phyloP scores from a whole-genome alignment of 2,888 invertebrate species.

The Embidobia sp. region DNA sequence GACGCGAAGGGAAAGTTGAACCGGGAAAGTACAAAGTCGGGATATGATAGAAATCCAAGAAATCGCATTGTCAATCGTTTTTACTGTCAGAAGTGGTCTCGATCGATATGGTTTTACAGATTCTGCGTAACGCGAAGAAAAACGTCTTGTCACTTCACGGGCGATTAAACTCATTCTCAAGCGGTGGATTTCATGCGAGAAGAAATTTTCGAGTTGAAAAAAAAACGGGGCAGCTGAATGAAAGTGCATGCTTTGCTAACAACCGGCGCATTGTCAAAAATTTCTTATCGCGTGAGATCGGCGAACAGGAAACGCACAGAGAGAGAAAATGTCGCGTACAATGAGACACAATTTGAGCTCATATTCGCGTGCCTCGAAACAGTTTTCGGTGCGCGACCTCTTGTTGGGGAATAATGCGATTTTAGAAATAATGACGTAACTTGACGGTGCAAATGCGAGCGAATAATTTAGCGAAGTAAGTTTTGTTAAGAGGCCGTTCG shows the following conservation, averaged over 20 bases:
- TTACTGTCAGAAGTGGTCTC: constrained; percentile 35
- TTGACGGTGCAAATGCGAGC: too few relatives aligned
- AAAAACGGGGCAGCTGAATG: constrained; percentile 28
- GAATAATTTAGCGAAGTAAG: too few relatives aligned
- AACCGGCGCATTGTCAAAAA: constrained; percentile 18
- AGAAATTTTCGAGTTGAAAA: constrained; percentile 41
- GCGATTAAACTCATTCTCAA: constrained; percentile 36
- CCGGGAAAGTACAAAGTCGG: constrained; percentile 46
- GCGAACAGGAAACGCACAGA: constrained; percentile 7
- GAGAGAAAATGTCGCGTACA: not conserved
- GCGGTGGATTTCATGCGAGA: constrained; percentile 12
- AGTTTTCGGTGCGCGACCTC: too few relatives aligned
- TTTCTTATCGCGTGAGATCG: constrained; percentile 18
- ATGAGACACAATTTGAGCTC: not conserved
- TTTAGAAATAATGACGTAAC: too few relatives aligned
- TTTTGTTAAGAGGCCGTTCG: constrained; percentile 2
- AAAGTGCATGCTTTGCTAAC: constrained; percentile 28
- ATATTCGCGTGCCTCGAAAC: too few relatives aligned
- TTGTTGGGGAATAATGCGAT: too few relatives aligned
- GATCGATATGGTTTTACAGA: constrained; percentile 51
- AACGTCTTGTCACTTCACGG: constrained; percentile 50
- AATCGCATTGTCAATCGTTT: constrained; percentile 60
- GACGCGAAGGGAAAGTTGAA: constrained; percentile 50
- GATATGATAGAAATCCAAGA: constrained; percentile 51
- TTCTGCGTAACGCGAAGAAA: constrained; percentile 44